These are phyloP conservation scores for Sula dactylatra DNA, from an alignment of 2,113 vertebrate genomes.

Conservation along the genomic window DNA sequence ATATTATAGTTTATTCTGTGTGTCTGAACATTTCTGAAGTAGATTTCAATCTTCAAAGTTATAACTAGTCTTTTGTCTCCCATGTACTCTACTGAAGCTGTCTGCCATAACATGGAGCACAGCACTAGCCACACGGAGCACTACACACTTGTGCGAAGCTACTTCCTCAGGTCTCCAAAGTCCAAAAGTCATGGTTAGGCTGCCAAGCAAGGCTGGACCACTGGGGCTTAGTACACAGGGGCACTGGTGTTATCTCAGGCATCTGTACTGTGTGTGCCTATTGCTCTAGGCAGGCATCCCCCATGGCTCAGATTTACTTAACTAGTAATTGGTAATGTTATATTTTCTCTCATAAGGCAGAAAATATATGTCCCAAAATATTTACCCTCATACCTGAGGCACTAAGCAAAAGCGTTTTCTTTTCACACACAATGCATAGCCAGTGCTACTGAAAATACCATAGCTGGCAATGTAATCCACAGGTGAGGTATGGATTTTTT, in stretches of 20 bases:
- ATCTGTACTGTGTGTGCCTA: not conserved
- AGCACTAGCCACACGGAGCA: rapidly evolving
- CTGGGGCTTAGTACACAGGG: not conserved
- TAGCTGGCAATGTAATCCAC: not conserved
- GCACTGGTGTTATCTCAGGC: not conserved
- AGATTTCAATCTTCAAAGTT: not conserved
- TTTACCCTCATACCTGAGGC: not conserved
- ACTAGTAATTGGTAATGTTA: not conserved
- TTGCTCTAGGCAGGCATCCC: not conserved
- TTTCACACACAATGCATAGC: not conserved
- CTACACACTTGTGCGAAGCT: not conserved
- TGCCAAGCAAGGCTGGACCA: not conserved
- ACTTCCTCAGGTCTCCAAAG: not conserved
- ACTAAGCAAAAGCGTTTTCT: not conserved
- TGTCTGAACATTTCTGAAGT: not conserved
- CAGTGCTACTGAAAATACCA: not conserved
- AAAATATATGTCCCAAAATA: not conserved
- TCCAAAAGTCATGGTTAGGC: not conserved
- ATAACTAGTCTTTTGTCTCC: not conserved
- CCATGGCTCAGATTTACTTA: not conserved
- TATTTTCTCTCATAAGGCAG: not conserved
- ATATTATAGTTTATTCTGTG: not conserved
- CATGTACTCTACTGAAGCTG: not conserved
- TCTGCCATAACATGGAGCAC: not conserved
- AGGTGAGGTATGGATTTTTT: not conserved